Base-by-base conservation (phyloP, 2,888 invertebrate species). In the Bombylius discolor region DNA sequence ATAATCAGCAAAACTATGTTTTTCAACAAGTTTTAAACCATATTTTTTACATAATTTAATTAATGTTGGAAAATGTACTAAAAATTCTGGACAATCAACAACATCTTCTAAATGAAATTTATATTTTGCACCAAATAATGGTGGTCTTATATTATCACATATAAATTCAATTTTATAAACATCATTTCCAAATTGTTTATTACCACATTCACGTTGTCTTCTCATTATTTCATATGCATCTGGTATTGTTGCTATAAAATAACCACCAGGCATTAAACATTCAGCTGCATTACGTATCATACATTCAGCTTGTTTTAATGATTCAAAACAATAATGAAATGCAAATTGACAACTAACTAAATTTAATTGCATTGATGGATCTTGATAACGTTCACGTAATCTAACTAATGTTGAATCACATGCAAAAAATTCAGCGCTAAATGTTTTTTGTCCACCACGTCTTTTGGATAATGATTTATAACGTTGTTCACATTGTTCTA, bases 61-160 rank as follows among this genome's bases (percentile, higher is more conserved):
- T 55, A 98, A 77, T 5, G 87, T 79, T 23, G 94, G 90, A 73
- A 97, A 92, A 74, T 98, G 86, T 14, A 98, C 95, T 57, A 99
- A 78, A 77, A 97, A 99, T 72, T 99, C 99, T 3, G 99, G 99
- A 72, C 99, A 99, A 71, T 99, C 87, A 1, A 99, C 98, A 8
- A 95, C 95, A 45, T 90, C 96, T 68, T 98, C 94, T 63, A 99
- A 77, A 67, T 89, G 85, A 72, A 99, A 99, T 73, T 94, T 85
- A 77, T 98, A 98, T 70, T 92, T 90, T 31, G 89, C 94, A 47
- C 98, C 98, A 78, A 99, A 99, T 31, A 98, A 74, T 0, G 94
- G 91, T 64, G 83, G 83, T 12, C 81, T 79, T 51, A 76, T 70
- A 62, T 79, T 77, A 64, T 87, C 82, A 71, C 83, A 84, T 55